Evolutionary conservation across 2,113 vertebrate species (phyloP).

Genomic region (Podiceps cristatus): DNA sequence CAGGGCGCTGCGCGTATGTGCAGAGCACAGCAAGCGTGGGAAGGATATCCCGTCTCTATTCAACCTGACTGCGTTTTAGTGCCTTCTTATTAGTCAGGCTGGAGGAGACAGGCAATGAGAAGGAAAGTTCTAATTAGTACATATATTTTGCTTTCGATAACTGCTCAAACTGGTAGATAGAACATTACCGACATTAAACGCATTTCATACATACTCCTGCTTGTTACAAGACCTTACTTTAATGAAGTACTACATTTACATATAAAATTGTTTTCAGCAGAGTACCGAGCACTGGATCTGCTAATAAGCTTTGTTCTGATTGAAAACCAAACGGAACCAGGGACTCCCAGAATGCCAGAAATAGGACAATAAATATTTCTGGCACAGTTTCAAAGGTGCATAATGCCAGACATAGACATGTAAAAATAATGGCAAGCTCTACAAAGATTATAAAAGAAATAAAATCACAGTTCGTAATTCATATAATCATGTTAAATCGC

Average conservation of each 20-base stretch:
- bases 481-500: conserved; percentile 80
- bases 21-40: neutral
- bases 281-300: conserved; percentile 64
- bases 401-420: conserved; percentile 82
- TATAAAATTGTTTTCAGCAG: conserved; percentile 61
- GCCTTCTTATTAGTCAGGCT: conserved; percentile 44
- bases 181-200: conserved; percentile 24
- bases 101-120: conserved; percentile 64
- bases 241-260: conserved; percentile 63
- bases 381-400: conserved; percentile 81
- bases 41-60: neutral
- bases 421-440: conserved; percentile 81
- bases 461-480: conserved; percentile 85
- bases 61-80: conserved; percentile 32
- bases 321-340: conserved; percentile 72
- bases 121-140: conserved; percentile 64
- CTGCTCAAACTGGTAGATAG: conserved; percentile 12
- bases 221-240: conserved; percentile 49
- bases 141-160: conserved; percentile 64
- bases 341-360: conserved; percentile 72
- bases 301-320: conserved; percentile 71
- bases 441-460: conserved; percentile 84
- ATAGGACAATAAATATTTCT: conserved; percentile 82
- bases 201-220: conserved; percentile 13
- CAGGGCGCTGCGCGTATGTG: neutral